Conservation (phyloP, 23 tunicate genomes). For the Styela plicata region DNA sequence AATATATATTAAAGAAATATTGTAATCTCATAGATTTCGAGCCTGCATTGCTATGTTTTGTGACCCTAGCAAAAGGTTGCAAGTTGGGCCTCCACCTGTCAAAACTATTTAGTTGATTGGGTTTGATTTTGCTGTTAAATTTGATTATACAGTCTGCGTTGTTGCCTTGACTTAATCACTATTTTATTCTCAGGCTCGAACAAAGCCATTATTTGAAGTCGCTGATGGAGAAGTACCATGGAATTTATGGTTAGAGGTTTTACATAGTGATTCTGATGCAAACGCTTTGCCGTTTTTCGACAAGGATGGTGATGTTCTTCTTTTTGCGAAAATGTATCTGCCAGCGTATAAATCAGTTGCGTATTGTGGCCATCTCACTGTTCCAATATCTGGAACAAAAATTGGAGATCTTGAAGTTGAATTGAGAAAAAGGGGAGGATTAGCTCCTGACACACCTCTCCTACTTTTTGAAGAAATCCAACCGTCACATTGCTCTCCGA, state of each 20-base stretch:
- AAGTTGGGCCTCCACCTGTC: too few species aligned
- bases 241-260: constrained; percentile 82
- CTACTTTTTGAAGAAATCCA: constrained; percentile 72
- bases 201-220: constrained; percentile 65
- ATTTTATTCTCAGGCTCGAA: not conserved
- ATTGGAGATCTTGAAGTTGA: constrained; percentile 59
- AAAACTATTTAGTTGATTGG: too few species aligned
- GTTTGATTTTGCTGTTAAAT: too few species aligned
- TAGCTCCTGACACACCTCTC: constrained; percentile 48
- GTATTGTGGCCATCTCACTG: constrained; percentile 86
- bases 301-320: constrained; percentile 81
- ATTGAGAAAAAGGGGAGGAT: constrained; percentile 59
- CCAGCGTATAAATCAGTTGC: constrained; percentile 63
- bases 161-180: not conserved
- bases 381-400: constrained; percentile 81
- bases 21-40: too few species aligned
- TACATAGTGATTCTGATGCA: constrained; percentile 45
- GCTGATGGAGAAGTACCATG: constrained; percentile 86
- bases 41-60: too few species aligned
- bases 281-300: constrained; percentile 63
- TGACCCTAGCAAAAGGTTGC: too few species aligned
- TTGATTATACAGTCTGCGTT: too few species aligned
- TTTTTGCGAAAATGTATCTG: constrained; percentile 73
- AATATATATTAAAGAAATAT: too few species aligned
- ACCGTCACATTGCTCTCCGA: constrained; percentile 27